These are phyloP conservation scores for Microplitis mediator DNA, from an alignment of 1,140 invertebrate species.

Conservation along the genomic window DNA sequence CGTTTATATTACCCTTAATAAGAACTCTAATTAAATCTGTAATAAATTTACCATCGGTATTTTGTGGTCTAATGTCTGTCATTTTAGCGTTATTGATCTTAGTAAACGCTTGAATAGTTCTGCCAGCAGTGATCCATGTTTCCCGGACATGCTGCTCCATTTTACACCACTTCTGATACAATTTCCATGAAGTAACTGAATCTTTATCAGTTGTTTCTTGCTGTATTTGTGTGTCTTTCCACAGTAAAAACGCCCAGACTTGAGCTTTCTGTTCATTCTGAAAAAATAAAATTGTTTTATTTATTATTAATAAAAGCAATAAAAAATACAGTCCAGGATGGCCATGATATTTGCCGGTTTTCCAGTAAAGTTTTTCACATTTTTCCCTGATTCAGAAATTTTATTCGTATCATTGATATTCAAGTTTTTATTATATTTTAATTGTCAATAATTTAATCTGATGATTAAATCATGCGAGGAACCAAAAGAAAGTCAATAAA, in stretches of 20 bases:
- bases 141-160: constrained; percentile 73
- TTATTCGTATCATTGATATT: too few species aligned
- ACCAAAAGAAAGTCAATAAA: too few species aligned
- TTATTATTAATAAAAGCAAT: neutral
- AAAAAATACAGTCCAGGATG: neutral
- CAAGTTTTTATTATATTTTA: too few species aligned
- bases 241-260: constrained; percentile 82
- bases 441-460: too few species aligned
- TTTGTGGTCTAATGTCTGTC: constrained; percentile 48
- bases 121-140: constrained; percentile 78
- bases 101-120: constrained; percentile 73
- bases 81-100: constrained; percentile 64
- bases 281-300: constrained; percentile 32
- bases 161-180: constrained; percentile 83
- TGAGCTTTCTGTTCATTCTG: constrained; percentile 78
- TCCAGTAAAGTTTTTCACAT: neutral
- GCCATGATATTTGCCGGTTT: neutral
- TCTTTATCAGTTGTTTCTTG: constrained; percentile 62
- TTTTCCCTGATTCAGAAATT: too few species aligned
- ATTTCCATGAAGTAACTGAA: constrained; percentile 71
- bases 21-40: neutral
- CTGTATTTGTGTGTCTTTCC: constrained; percentile 75
- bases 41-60: constrained; percentile 40
- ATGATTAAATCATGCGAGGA: too few species aligned
- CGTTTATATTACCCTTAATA: neutral